Evolutionary conservation across 2,113 vertebrate species (phyloP), one percentile per base, ranked within the genome.

Genomic region (Sciurus niger): DNA sequence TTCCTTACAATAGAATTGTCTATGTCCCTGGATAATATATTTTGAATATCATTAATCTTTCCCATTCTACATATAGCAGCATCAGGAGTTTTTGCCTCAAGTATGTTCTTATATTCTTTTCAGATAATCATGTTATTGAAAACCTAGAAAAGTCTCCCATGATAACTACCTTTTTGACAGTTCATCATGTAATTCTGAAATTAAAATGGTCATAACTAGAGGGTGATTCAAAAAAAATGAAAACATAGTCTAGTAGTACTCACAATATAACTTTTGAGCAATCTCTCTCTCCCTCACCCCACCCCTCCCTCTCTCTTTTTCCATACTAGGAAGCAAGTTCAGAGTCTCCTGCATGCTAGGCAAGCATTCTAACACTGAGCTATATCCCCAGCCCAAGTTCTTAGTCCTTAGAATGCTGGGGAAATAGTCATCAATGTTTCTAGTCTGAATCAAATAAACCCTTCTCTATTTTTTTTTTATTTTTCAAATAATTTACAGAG

Each of bases 1-100:
- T n/a, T 96, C 17, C 74, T 94, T 82, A 78, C 76, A 63, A 95
- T 92, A 90, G 85, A 94, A 83, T 37, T 90, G 73, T 73, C 92
- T 93, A 25, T 40, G 70, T 95, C n/a, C 6, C 1, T 24, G 46
- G 40, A 86, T 40, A 89, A 11, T 63, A 28, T 80, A 79, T 55
- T 82, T 18, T 63, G 73, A 93, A 89, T 89, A 37, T 34, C 85
- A 73, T 65, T 92, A 60, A 73, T 77, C n/a, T 79, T 87, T 92
- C 37, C 80, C 25, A 32, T 94, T 77, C 37, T 32, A 46, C 89
- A 90, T 90, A 86, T 34, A 79, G 16, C 17, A 83, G 40, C 18
- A 83, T 77, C 94, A 91, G 73, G 34, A 46, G 7, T 87, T 94
- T 89, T 77, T 80, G 25, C 16, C 34, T 84, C 24, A 84, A 24